Percentiles rank a stretch among this genome's conserved stretches.
Evolutionary conservation across 23 tunicate species (phyloP).

Genomic region (Oikopleura albicans): DNA sequence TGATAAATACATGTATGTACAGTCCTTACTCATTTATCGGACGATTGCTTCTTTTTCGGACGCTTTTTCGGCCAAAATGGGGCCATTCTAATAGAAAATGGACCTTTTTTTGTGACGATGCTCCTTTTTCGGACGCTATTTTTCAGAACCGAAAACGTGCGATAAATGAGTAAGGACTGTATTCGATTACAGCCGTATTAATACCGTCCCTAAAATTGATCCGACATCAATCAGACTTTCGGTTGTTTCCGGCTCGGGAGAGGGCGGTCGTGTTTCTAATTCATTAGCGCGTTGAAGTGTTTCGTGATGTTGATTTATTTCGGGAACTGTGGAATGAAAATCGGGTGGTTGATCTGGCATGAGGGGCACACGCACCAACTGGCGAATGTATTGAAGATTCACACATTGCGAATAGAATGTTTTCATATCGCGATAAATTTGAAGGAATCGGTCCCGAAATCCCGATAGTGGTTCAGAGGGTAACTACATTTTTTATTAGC

Average conservation of each 20-base stretch:
- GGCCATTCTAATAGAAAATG: too few species aligned
- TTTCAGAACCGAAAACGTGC: too few species aligned
- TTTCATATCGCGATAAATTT: neutral
- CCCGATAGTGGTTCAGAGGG: neutral
- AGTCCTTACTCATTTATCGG: too few species aligned
- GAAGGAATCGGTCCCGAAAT: neutral
- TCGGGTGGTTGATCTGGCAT: neutral
- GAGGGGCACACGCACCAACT: neutral
- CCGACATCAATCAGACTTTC: neutral
- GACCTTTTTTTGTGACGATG: too few species aligned
- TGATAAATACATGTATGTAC: too few species aligned
- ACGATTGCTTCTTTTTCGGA: too few species aligned
- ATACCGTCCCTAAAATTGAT: too few species aligned
- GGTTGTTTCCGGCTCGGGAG: neutral
- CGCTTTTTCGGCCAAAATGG: too few species aligned
- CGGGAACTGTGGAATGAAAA: neutral
- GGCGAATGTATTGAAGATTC: neutral
- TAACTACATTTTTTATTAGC: neutral
- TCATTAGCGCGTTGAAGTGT: neutral
- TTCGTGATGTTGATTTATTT: neutral
- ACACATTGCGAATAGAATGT: neutral
- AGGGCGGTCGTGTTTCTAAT: neutral
- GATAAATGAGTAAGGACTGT: too few species aligned
- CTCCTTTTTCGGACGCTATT: too few species aligned
- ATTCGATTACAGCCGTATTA: too few species aligned